Evolutionary conservation across 2,113 vertebrate species (phyloP), one percentile per base, ranked within the genome.

Genomic region (Coptodon bakossiorum): DNA sequence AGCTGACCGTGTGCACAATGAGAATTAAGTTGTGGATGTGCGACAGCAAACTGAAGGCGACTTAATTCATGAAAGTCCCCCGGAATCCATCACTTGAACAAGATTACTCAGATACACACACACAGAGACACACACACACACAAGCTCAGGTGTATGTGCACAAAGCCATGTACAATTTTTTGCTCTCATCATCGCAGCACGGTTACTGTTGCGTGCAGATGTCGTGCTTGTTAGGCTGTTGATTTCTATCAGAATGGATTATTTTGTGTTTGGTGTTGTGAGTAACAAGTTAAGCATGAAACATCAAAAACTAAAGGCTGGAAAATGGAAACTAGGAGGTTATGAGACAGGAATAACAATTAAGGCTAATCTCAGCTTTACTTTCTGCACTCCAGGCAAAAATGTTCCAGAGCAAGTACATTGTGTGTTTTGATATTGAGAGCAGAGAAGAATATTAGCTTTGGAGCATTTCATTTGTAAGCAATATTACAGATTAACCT

Each of bases 211-310:
- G 31, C 34, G 40, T 84, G 89, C 94, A 92, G 91, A 94, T 94
- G 92, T 88, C 88, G 89, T 40, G 82, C 89, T 90, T 86, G 89
- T 92, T 90, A 89, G 57, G 14, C 78, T 84, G 87, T 40, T 89
- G 90, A 92, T 91, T 90, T 66, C 86, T 91, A 93, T 94, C 92
- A 84, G 52, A 90, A 81, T 90, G 71, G 71, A 78, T 78, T 78
- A 78, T 78, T 92, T 91, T 87, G 34, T 83, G 85, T 84, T 84
- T 93, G 86, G 86, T 88, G 88, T 90, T n/a, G 81, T 88, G 94
- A 92, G 88, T 66, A 91, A 87, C 90, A 91, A 88, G 89, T 89
- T 86, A 90, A 93, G 92, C 92, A 81, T 94, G 91, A 91, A 91
- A 92, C 92, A 93, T 92, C 78, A 91, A 93, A 90, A 92, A 86